Evolutionary conservation across 2,888 invertebrate species (phyloP), one percentile per base, ranked within the genome.

Genomic region (Lepidocyrtoides sp.): DNA sequence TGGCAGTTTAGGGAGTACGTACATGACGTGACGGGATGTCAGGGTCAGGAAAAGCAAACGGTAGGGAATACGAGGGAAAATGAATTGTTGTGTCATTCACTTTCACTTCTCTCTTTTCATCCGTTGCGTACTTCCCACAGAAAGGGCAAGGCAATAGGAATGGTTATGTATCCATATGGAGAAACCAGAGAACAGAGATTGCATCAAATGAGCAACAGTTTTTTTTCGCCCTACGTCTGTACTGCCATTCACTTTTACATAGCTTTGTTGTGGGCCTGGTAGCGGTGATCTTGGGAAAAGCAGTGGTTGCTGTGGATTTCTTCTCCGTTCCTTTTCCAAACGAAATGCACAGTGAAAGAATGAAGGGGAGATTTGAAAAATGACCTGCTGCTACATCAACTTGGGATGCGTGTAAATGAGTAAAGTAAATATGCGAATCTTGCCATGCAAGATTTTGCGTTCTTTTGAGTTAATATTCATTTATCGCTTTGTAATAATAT

Each of bases 171-270:
- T n/a, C n/a, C n/a, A n/a, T n/a, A n/a, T 17, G 10, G 8, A 36
- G 69, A 8, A 7, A 26, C n/a, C 8, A 69, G 36, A 69, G 8
- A 14, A n/a, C 0, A n/a, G 36, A 75, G 75, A 77, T 77, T 77
- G 7, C 32, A 77, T 51, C 72, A 51, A 54, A 75, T 51, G 17
- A 77, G 29, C 51, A 77, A 51, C 51, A 77, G 77, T 29, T 51
- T 51, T 51, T 51, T 36, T 36, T 8, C 51, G n/a, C 1, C n/a
- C 5, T 17, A 8, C 41, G 8, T 41, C 41, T 41, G 5, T 41
- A 3, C 41, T 14, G 2, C 51, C 51, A 5, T 51, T 51, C n/a
- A n/a, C n/a, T n/a, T n/a, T n/a, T n/a, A n/a, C n/a, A n/a, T n/a
- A n/a, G n/a, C n/a, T 60, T 60, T 60, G 26, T 60, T 60, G 57